Percentiles rank a stretch among this genome's conserved stretches.
phyloP scores from a whole-genome alignment of 2,797 vertebrate species.

The Mormyrus hasselquistii region DNA sequence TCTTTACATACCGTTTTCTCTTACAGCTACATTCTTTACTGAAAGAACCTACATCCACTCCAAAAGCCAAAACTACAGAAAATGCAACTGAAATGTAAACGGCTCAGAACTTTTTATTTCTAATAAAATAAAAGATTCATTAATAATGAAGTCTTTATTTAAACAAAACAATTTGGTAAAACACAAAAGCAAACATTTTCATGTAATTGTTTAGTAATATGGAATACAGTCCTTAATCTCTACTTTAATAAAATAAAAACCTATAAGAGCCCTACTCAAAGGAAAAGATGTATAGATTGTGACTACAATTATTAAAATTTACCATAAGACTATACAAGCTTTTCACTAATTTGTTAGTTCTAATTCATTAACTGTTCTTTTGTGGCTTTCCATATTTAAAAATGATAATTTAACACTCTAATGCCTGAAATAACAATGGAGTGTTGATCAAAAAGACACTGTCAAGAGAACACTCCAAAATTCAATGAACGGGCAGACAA shows the following conservation, averaged over 20 bases:
- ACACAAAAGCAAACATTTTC: neutral
- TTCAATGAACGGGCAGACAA: neutral
- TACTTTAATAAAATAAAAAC: neutral
- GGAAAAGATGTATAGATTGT: neutral
- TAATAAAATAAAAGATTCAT: neutral
- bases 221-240: neutral
- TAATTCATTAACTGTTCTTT: neutral
- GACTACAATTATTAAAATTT: conserved; percentile 5
- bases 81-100: neutral
- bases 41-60: neutral
- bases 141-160: neutral
- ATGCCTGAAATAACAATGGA: conserved; percentile 1
- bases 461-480: neutral
- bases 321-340: neutral
- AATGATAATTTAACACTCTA: neutral
- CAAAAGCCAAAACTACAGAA: neutral
- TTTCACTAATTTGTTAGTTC: neutral
- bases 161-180: neutral
- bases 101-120: neutral
- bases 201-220: neutral
- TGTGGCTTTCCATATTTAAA: neutral
- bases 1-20: neutral
- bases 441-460: neutral
- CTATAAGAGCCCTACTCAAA: neutral
- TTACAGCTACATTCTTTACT: neutral